Evolutionary conservation across 2,888 invertebrate genomes (phyloP), one percentile per base, ranked within the genome.

Genomic region (Idaea biselata): DNA sequence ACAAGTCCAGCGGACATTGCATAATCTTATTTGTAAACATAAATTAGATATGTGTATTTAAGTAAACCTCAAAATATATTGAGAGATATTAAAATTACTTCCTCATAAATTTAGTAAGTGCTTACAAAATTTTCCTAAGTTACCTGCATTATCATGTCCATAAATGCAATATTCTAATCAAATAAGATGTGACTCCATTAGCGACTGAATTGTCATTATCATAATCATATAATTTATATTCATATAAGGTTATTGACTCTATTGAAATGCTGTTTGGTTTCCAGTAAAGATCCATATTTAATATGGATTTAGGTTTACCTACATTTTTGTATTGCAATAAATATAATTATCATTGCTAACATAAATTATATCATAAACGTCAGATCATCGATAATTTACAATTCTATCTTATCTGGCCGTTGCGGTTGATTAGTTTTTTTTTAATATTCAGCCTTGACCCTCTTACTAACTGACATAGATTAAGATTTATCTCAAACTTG

Each of bases 381-480:
- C 14, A 44, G 6, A 44, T 14, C 44, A 11, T 44, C 44, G 32
- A 11, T 44, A 7, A 8, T 44, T 44, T 44, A 44, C 44, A 44
- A 44, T 44, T 44, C 11, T 3, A 44, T 11, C 3, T 3, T 44
- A 14, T 44, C 11, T 44, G 11, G 7, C 44, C 14, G 44, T 44
- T 44, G 44, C 44, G 44, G 44, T 44, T 44, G 44, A 18, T 8
- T 57, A 58, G 18, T 16, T 55, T 11, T 55, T 11, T 55, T 60
- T 7, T 55, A 25, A 44, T 56, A 61, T 56, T 18, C 62, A 74
- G 66, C 80, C 82, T 77, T 80, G 79, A 68, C 76, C 75, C 66
- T 79, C 74, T 76, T 75, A 68, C 72, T 70, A 74, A 70, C 62
- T 67, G 58, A 58, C 61, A 62, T 67, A 63, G n/a, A 16, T 44